Evolutionary conservation across 2,888 invertebrate genomes (phyloP), one percentile per base, ranked within the genome.

Genomic region (Mythimna pallens): DNA sequence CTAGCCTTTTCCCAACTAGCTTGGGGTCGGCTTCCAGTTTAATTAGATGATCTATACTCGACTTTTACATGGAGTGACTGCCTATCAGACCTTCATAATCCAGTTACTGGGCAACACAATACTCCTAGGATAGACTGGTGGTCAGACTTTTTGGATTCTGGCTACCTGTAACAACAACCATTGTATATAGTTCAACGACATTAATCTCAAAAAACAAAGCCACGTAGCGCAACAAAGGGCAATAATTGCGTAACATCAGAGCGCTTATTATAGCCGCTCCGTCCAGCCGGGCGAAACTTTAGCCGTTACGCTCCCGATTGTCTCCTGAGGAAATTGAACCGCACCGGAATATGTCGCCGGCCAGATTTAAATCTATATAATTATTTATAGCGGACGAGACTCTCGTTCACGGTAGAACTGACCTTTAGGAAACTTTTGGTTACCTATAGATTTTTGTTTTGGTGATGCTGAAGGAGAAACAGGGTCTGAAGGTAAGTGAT

Each of bases 321-420:
- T 85, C 83, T 79, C 81, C 67, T 43, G 77, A 83, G 85, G 85
- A 86, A 85, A 85, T 85, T 83, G 86, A 83, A 85, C 87, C 73
- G 70, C 66, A 72, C 75, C 68, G 85, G 67, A 81, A 70, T 74
- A 77, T 67, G 79, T 76, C 71, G 76, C 65, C 82, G 75, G 84
- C 73, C 61, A 80, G 84, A 85, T 86, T 85, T 82, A 80, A 79
- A 85, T 85, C 87, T 85, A 85, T 76, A 74, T 85, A 81, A 85
- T 85, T 85, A 86, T 83, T 85, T 85, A 78, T 34, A 70, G 70
- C 82, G 70, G 65, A 66, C 66, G 65, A 71, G 73, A 67, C 58
- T 70, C 73, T 71, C 70, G 70, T 43, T 50, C 22, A 65, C 36
- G 17, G 25, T 57, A 22, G 14, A 71, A 70, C 75, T 84, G 70